These are phyloP conservation scores for Drosophila recens DNA, from an alignment of 2,888 invertebrate species.

Conservation along the genomic window DNA sequence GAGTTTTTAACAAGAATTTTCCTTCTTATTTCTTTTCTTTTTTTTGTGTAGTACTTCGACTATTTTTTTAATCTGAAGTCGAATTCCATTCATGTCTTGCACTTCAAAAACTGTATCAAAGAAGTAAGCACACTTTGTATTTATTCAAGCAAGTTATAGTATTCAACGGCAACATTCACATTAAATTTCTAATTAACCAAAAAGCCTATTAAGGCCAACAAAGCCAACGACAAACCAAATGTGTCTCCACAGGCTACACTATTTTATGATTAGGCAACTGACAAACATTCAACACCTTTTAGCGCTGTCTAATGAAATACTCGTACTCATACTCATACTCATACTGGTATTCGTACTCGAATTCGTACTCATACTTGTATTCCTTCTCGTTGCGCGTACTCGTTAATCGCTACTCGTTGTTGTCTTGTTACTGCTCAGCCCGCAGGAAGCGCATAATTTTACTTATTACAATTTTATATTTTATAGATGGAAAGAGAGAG, in stretches of 20 bases:
- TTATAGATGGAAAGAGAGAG: conserved; percentile 37
- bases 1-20: no score
- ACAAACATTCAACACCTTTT: conserved; percentile 66
- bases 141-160: conserved; percentile 14
- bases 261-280: conserved; percentile 74
- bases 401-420: conserved; percentile 17
- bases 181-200: conserved; percentile 76
- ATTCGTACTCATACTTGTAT: background rate
- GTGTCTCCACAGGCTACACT: conserved; percentile 56
- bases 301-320: conserved; percentile 61
- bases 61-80: no score
- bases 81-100: no score
- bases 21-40: no score
- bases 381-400: background rate
- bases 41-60: no score
- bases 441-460: conserved; percentile 67
- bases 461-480: conserved; percentile 78
- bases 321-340: conserved; percentile 7
- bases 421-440: conserved; percentile 30
- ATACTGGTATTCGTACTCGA: background rate
- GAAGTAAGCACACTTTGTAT: background rate
- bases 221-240: conserved; percentile 23
- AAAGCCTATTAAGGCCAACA: conserved; percentile 71
- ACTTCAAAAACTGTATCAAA: background rate
- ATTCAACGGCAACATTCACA: conserved; percentile 42